Evolutionary conservation across 2,797 vertebrate species (phyloP), one percentile per base, ranked within the genome.

Genomic region (Hirundo rustica): DNA sequence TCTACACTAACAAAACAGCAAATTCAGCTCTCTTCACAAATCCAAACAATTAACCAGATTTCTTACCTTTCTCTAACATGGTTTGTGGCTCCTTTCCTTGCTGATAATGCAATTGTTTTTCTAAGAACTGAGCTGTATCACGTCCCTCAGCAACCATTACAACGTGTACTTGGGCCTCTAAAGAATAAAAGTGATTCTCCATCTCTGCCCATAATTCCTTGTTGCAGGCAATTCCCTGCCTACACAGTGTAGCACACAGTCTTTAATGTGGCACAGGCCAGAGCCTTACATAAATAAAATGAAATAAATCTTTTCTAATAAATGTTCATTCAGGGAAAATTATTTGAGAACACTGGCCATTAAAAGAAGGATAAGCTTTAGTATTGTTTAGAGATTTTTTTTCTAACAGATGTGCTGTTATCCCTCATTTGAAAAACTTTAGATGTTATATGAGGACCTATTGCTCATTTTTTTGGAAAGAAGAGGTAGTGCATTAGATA

Each of bases 351-450:
- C 45, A 77, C 2, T 83, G 61, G 47, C 65, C 25, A 72, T 60
- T 93, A 85, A 94, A 96, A 77, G 26, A 79, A 48, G 45, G 26
- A 70, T 66, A 88, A 93, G 15, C 2, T 89, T 94, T 80, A 74
- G 42, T 30, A 67, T 2, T 4, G 34, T 65, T 85, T 88, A 58
- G 76, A 80, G 45, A 77, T 61, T 85, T 92, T 78, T 81, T 80
- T 92, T 27, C 27, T 61, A 67, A 83, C 29, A 30, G 58, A 66
- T 48, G 14, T 86, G 5, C 11, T 77, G 9, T 74, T 92, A 84
- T 48, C 29, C 61, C 12, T 57, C 27, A 26, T 68, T 94, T 74
- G 21, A 54, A 91, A 93, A 79, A 25, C 7, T 55, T 53, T 38
- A 51, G 45, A 50, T 68, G 8, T 36, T 70, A 48, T 44, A 86